Percentiles rank a stretch among this genome's conserved stretches.
These are phyloP conservation scores for Gnatocerus cornutus DNA, from an alignment of 2,888 invertebrate species.

Conservation along the genomic window DNA sequence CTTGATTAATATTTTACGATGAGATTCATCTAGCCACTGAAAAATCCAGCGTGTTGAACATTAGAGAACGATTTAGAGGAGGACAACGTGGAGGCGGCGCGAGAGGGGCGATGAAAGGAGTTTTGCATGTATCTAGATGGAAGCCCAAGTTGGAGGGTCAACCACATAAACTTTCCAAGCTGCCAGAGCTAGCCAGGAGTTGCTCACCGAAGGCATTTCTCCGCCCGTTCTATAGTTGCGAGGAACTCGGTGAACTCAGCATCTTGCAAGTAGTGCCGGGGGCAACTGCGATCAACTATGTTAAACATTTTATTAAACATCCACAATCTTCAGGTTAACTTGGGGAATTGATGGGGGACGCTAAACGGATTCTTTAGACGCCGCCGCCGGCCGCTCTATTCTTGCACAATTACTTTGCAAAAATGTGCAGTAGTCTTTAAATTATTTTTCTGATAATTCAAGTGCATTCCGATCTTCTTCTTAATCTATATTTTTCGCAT, in stretches of 20 bases:
- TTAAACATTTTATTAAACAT: slow-evolving; percentile 69
- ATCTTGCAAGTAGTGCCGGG: slow-evolving; percentile 63
- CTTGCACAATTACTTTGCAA: too few species aligned
- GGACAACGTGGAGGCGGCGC: not conserved
- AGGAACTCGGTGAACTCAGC: slow-evolving; percentile 56
- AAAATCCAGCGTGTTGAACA: slow-evolving; percentile 52
- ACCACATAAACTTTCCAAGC: slow-evolving; percentile 71
- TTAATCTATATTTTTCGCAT: too few species aligned
- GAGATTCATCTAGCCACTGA: not conserved
- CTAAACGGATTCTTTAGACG: slow-evolving; percentile 10
- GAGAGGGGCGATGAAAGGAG: slow-evolving; percentile 60
- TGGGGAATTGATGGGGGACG: slow-evolving; percentile 58
- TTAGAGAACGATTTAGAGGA: slow-evolving; percentile 52
- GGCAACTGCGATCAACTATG: slow-evolving; percentile 66
- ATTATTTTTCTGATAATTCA: too few species aligned
- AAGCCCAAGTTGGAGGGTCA: slow-evolving; percentile 70
- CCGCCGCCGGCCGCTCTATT: not conserved
- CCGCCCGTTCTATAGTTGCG: slow-evolving; percentile 57
- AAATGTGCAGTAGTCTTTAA: too few species aligned
- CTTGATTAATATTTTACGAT: too few species aligned
- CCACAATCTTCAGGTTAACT: slow-evolving; percentile 67
- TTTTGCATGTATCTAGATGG: slow-evolving; percentile 68
- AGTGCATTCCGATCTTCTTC: too few species aligned
- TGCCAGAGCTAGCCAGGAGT: slow-evolving; percentile 67
- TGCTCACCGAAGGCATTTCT: slow-evolving; percentile 67